Base-by-base conservation (phyloP, 2,888 invertebrate genomes). In the Eristalis tenax region DNA sequence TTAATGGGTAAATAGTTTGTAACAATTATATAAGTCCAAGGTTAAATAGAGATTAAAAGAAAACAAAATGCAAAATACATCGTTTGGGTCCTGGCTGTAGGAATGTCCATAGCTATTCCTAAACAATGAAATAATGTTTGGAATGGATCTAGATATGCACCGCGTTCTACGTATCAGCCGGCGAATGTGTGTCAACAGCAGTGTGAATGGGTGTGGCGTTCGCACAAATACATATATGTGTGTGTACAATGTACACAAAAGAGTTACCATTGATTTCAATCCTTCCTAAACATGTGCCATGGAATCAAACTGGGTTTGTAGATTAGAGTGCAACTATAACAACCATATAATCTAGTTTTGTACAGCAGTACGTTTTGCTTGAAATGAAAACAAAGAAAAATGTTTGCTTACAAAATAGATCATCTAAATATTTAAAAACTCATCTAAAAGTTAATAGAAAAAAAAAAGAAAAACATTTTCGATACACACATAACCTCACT, bases 21-120 rank as follows among this genome's bases (percentile, higher is more conserved):
- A 85, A 88, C 75, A 89, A 89, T 89, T 89, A 89, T 89, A 89
- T 89, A 89, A 86, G 81, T 88, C 76, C 81, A 78, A 75, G 76
- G 75, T 61, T 18, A 50, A 64, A 56, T 65, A 59, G 57, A 76
- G 64, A 68, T 81, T 61, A 69, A 32, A 70, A 69, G 38, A 77
- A 56, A 75, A 66, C 43, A 76, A 81, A 73, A 88, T 86, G 15
- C 64, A 57, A 68, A 84, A 75, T 83, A 90, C 83, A 90, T 91
- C 92, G 92, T 91, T 92, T 92, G 92, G 91, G 92, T 90, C 90
- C 90, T 90, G 90, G 92, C 91, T 90, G 90, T 91, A 91, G 91
- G 90, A 93, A 91, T 93, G 93, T 91, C 90, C 93, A 93, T 93
- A 91, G 91, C 92, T 93, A 93, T 92, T 91, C 91, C 93, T 92